phyloP scores from a whole-genome alignment of 35 echinoderm and acorn worm species.

The Apostichopus parvimensis region DNA sequence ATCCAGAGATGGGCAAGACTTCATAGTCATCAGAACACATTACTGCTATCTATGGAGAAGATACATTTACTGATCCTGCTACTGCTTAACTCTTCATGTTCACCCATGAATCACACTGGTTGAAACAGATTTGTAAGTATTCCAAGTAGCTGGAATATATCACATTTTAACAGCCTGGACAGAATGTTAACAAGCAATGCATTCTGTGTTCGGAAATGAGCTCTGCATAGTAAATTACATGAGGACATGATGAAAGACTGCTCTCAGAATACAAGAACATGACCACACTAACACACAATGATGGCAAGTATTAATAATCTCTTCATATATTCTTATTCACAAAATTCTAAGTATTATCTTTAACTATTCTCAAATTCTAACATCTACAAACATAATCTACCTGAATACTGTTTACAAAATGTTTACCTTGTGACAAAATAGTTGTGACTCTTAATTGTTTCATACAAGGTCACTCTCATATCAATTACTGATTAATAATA shows the following conservation, averaged over 20 bases:
- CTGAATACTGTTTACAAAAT: conserved; percentile 39
- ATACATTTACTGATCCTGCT: too few relatives aligned
- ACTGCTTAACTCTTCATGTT: too few relatives aligned
- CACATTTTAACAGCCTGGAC: too few relatives aligned
- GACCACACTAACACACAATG: conserved; percentile 15
- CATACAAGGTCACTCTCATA: background rate
- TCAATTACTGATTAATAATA: background rate
- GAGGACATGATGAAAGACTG: conserved; percentile 32
- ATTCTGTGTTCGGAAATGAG: background rate
- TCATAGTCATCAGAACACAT: conserved; percentile 7
- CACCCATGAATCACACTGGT: background rate
- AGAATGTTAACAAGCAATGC: too few relatives aligned
- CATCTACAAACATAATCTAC: conserved; percentile 6
- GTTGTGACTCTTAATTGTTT: background rate
- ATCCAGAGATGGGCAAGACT: background rate
- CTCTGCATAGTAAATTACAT: conserved; percentile 46
- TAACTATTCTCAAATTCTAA: conserved; percentile 23
- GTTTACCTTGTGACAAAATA: conserved; percentile 10
- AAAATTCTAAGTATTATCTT: conserved; percentile 19
- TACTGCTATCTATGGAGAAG: background rate
- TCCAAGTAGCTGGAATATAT: background rate
- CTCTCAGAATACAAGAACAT: conserved; percentile 44
- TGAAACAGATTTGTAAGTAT: background rate
- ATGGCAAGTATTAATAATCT: conserved; percentile 47
- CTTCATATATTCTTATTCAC: conserved; percentile 42